A percentile compares a stretch with the other conserved stretches of the same genome.
These are phyloP conservation scores for Andrena haemorrhoa DNA, from an alignment of 2,888 invertebrate species.

Conservation along the genomic window DNA sequence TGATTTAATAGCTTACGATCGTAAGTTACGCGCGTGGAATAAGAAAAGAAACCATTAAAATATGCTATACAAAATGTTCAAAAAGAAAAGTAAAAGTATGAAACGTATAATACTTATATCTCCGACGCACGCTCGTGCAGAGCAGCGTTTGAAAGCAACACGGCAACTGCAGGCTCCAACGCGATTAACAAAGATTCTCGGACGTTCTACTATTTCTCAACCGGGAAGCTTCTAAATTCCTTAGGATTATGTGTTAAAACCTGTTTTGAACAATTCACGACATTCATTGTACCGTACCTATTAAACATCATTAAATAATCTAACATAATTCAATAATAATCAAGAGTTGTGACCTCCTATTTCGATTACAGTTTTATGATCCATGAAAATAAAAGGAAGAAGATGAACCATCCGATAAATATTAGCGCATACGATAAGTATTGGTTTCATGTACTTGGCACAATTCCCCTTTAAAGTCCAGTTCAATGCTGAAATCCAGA, in stretches of 20 bases:
- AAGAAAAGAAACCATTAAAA: conserved; percentile 30
- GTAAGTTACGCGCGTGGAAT: conserved; percentile 14
- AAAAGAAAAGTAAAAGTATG: conserved; percentile 33
- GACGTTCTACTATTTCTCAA: conserved; percentile 41
- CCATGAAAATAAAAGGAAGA: conserved; percentile 66
- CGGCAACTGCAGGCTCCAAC: conserved; percentile 15
- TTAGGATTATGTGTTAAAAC: conserved; percentile 44
- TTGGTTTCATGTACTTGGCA: conserved; percentile 94
- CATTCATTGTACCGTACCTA: conserved; percentile 58
- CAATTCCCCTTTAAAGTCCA: conserved; percentile 96
- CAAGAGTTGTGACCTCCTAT: conserved; percentile 50
- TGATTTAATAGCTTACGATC: conserved; percentile 15
- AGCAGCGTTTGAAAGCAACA: conserved; percentile 24
- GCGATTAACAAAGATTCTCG: conserved; percentile 34
- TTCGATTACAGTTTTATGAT: conserved; percentile 66
- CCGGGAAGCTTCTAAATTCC: conserved; percentile 42
- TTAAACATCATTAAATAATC: conserved; percentile 55
- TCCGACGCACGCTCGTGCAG: conserved; percentile 26
- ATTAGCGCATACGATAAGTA: conserved; percentile 95
- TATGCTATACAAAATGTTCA: conserved; percentile 26
- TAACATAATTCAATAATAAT: conserved; percentile 58
- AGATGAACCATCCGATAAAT: conserved; percentile 51
- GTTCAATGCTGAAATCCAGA: conserved; percentile 96
- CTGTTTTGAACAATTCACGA: conserved; percentile 50
- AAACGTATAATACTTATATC: conserved; percentile 28